Evolutionary conservation across 2,888 invertebrate genomes (phyloP).

Genomic region (Platycheirus rosarum): DNA sequence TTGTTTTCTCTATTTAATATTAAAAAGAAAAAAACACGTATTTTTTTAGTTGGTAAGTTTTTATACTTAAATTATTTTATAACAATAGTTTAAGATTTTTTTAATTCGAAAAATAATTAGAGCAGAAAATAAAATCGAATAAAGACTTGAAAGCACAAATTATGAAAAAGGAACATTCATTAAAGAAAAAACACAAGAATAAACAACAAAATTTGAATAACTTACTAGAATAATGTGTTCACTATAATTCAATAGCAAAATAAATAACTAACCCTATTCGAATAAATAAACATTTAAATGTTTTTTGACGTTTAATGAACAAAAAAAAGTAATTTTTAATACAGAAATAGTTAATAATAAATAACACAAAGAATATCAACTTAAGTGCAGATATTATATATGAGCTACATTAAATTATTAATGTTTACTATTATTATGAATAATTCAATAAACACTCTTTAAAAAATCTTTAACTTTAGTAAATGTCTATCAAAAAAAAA

Average conservation of each 20-base stretch:
- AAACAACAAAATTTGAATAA: slow-evolving; percentile 11
- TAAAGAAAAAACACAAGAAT: slow-evolving; percentile 3
- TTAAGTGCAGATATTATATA: slow-evolving; percentile 45
- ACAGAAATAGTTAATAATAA: slow-evolving; percentile 12
- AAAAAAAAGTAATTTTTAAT: slow-evolving; percentile 3
- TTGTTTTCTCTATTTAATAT: slow-evolving; percentile 15
- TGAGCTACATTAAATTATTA: slow-evolving; percentile 47
- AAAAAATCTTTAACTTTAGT: slow-evolving; percentile 45
- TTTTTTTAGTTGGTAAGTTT: slow-evolving; percentile 48
- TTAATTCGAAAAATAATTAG: slow-evolving; percentile 20
- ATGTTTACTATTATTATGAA: slow-evolving; percentile 45
- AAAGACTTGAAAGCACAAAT: slow-evolving; percentile 58
- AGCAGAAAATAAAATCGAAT: slow-evolving; percentile 24
- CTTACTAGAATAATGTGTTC: slow-evolving; percentile 54
- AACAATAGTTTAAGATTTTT: slow-evolving; percentile 32
- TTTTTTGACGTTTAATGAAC: slow-evolving; percentile 28
- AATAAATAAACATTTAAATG: slow-evolving; percentile 37
- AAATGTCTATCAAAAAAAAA: slow-evolving; percentile 40
- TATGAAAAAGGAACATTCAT: slow-evolving; percentile 28
- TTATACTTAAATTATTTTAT: slow-evolving; percentile 38
- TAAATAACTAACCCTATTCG: slow-evolving; percentile 18
- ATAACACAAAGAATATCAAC: slow-evolving; percentile 25
- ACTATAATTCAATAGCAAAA: slow-evolving; percentile 36
- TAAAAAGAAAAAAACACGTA: not conserved
- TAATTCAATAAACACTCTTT: slow-evolving; percentile 42